These are phyloP conservation scores for Physella acuta DNA, from an alignment of 1,140 invertebrate genomes.

Conservation along the genomic window DNA sequence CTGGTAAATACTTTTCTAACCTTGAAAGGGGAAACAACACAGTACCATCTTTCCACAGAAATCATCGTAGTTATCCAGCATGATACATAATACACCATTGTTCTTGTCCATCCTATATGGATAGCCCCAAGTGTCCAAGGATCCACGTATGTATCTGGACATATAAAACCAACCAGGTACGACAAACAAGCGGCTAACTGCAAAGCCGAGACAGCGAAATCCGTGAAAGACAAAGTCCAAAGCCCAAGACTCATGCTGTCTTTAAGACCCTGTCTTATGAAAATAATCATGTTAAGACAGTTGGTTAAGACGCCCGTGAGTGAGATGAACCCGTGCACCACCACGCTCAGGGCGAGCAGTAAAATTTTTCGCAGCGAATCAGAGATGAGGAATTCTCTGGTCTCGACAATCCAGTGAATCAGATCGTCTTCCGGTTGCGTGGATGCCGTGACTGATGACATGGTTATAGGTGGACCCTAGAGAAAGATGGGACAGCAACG, in stretches of 20 bases:
- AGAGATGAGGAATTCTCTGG: too few relatives aligned
- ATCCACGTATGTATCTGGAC: background rate
- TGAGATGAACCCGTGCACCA: too few relatives aligned
- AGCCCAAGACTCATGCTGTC: constrained; percentile 5
- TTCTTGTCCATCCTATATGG: background rate
- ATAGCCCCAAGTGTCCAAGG: background rate
- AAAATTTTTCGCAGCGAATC: too few relatives aligned
- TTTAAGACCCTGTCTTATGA: too few relatives aligned
- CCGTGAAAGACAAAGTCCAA: background rate
- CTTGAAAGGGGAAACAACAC: background rate
- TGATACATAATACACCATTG: background rate
- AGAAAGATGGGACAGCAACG: too few relatives aligned
- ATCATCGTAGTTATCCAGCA: too few relatives aligned
- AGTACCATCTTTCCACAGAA: constrained; percentile 9
- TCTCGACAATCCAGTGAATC: too few relatives aligned
- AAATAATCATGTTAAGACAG: background rate
- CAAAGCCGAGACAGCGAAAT: background rate
- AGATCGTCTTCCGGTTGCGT: too few relatives aligned
- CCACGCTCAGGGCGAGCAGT: too few relatives aligned
- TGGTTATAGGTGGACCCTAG: too few relatives aligned
- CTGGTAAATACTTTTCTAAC: constrained; percentile 7
- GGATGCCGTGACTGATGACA: too few relatives aligned
- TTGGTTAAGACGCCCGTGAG: background rate
- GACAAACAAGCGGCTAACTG: background rate
- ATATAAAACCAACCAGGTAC: background rate